Evolutionary conservation across 2,113 vertebrate species (phyloP), one percentile per base, ranked within the genome.

Genomic region (Phycodurus eques): DNA sequence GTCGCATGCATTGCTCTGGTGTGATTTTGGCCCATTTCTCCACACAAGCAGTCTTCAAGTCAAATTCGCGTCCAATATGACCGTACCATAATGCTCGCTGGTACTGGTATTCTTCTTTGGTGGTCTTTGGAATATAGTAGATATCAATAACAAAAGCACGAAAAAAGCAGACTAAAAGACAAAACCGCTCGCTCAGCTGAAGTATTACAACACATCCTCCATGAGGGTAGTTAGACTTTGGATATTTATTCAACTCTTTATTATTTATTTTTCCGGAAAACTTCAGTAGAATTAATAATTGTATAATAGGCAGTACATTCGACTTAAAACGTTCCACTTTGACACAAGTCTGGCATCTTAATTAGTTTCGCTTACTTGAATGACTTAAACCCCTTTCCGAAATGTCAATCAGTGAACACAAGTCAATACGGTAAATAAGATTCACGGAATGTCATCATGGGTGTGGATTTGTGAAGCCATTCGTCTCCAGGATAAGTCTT

Each of bases 401-500:
- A 63, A 68, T 68, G 70, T 78, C 46, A 42, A 39, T 42, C 54
- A 57, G 14, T 15, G 39, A 78, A 33, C 27, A 6, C 54, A 80
- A 44, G 49, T 49, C 12, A 59, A 74, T n/a, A 27, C 27, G 27
- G 27, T 27, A 14, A 33, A 60, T 70, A 42, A 11, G 8, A 27
- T 61, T 59, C 69, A 31, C 8, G 57, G 35, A 61, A 19, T 6
- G 31, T 66, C 74, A 49, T 67, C 62, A 47, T 63, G 31, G 19
- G 3, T 27, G 63, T 61, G 22, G 53, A 43, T 79, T 77, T 67
- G 71, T 79, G 72, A 35, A n/a, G 67, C 71, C 54, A 71, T 88
- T 74, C 76, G 68, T 86, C 83, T 79, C 54, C 13, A 42, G 68
- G 83, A 84, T 75, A 70, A 75, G 80, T 85, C 68, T 75, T 75